Percentiles rank a stretch among this genome's conserved stretches.
Conservation (phyloP, 2,888 invertebrate genomes). For the Biston stratarius region DNA sequence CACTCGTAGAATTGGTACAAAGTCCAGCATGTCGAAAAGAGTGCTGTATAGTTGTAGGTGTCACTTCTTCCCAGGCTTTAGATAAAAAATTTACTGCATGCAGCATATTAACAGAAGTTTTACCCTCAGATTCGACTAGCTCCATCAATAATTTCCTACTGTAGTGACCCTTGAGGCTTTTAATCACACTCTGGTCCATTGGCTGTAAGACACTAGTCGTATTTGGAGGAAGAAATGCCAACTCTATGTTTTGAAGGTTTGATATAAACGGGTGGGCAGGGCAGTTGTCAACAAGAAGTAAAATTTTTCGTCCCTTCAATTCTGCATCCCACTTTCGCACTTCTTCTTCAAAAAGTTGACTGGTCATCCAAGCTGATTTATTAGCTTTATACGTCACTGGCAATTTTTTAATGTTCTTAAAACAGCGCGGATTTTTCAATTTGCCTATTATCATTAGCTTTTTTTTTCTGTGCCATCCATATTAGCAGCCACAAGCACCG, state of each 20-base stretch:
- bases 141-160: conserved; percentile 37
- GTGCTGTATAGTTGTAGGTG: no score
- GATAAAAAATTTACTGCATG: no score
- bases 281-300: conserved; percentile 56
- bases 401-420: conserved; percentile 44
- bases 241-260: conserved; percentile 44
- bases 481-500: conserved; percentile 46
- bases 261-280: conserved; percentile 47
- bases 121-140: no score
- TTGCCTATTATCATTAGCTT: conserved; percentile 45
- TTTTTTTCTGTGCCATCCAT: conserved; percentile 47
- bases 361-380: conserved; percentile 61
- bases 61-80: no score
- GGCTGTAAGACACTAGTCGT: conserved; percentile 30
- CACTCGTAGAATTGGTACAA: no score
- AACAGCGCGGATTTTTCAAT: conserved; percentile 51
- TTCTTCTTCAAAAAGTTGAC: conserved; percentile 42
- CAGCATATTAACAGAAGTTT: no score
- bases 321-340: conserved; percentile 50
- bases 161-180: conserved; percentile 37
- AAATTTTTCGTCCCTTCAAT: conserved; percentile 44
- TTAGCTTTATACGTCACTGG: conserved; percentile 46
- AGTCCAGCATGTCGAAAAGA: no score
- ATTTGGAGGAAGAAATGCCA: conserved; percentile 46
- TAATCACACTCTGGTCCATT: conserved; percentile 42